Percentiles rank a stretch among this genome's conserved stretches.
Evolutionary conservation across 2,113 vertebrate genomes (phyloP).

Genomic region (Zapus hudsonius): DNA sequence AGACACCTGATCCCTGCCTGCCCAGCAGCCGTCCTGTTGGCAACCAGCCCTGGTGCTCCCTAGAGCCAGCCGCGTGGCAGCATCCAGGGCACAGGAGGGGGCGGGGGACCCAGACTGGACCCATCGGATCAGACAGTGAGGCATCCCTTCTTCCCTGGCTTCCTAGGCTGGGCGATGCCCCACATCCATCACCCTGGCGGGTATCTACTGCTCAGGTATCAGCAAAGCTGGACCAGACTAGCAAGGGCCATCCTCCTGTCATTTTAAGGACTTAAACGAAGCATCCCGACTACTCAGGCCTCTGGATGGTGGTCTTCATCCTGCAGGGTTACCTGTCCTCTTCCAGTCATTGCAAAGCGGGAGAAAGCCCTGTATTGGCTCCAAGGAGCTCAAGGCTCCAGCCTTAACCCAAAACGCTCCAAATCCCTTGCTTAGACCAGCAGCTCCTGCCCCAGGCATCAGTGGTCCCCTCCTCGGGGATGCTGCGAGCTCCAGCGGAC

Average conservation of each 20-base stretch:
- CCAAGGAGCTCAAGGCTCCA: not conserved
- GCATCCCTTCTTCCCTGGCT: not conserved
- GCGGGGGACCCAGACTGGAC: not conserved
- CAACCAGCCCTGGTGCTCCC: slow-evolving; percentile 73
- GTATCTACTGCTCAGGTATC: not conserved
- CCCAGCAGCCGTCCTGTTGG: slow-evolving; percentile 78
- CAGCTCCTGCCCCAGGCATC: not conserved
- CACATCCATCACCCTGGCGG: not conserved
- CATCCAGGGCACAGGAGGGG: slow-evolving; percentile 70
- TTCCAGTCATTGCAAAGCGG: not conserved
- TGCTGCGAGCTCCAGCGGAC: not conserved
- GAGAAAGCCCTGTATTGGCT: not conserved
- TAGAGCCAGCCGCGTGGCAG: slow-evolving; percentile 81
- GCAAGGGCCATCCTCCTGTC: not conserved
- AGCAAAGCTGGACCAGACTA: not conserved
- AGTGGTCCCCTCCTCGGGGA: not conserved
- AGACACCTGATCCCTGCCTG: slow-evolving; percentile 79
- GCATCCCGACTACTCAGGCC: not conserved
- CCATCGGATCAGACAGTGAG: not conserved
- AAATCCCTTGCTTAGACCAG: not conserved
- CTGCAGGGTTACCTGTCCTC: not conserved
- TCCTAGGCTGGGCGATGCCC: not conserved
- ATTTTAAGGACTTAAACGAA: not conserved
- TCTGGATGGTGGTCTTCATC: not conserved
- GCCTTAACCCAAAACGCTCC: not conserved